Percentiles rank a stretch among this genome's conserved stretches.
These are phyloP conservation scores for Melozone crissalis DNA, from an alignment of 2,113 vertebrate genomes.

Conservation along the genomic window DNA sequence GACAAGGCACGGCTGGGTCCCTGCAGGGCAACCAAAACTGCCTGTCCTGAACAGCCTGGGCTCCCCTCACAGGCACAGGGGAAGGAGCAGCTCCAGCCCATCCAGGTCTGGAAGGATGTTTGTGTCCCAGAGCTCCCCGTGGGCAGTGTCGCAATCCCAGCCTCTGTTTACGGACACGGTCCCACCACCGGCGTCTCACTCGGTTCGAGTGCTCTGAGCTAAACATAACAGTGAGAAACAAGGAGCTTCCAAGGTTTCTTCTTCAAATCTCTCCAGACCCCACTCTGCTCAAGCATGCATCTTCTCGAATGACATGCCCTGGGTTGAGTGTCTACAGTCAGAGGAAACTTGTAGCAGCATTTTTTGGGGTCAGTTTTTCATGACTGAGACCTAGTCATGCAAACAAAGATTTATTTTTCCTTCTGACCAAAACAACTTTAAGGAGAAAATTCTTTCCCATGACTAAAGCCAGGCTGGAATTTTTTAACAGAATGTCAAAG, in stretches of 20 bases:
- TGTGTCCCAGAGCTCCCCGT: background rate
- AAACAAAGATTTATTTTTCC: conserved; percentile 58
- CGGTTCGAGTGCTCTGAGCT: background rate
- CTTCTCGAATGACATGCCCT: background rate
- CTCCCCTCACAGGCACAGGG: accelerated
- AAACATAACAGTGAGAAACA: background rate
- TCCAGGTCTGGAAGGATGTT: background rate
- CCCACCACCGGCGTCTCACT: accelerated
- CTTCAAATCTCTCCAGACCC: background rate
- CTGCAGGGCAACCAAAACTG: background rate
- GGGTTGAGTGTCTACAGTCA: background rate
- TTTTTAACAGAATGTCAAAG: background rate
- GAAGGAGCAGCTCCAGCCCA: background rate
- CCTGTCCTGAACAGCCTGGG: background rate
- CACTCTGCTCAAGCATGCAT: background rate
- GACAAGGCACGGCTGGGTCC: accelerated
- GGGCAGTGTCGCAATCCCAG: background rate
- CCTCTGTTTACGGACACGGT: accelerated
- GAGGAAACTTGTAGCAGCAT: background rate
- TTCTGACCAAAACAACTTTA: conserved; percentile 50
- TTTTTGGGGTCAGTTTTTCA: conserved; percentile 58
- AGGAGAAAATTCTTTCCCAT: conserved; percentile 57
- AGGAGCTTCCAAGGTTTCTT: background rate
- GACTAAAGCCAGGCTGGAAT: conserved; percentile 4
- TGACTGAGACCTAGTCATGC: conserved; percentile 62